Evolutionary conservation across 2,797 vertebrate genomes (phyloP), one percentile per base, ranked within the genome.

Genomic region (Leuciscus waleckii): DNA sequence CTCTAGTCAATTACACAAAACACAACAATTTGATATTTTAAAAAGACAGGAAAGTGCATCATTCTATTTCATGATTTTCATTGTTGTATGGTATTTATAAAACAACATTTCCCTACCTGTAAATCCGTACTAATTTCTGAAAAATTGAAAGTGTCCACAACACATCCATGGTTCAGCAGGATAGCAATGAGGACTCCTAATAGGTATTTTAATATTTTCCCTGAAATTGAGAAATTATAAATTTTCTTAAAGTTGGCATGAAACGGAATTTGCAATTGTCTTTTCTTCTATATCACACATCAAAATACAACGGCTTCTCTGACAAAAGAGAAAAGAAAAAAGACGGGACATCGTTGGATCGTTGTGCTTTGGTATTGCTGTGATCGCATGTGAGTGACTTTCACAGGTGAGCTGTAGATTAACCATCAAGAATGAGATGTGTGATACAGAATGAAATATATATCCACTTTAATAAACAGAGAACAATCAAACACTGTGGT

Each of bases 131-230:
- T 74, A 67, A 1, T 17, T 85, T 78, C 82, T 69, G n/a, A 32
- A 19, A 87, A 69, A 69, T 26, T 23, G 17, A 63, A 75, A 70
- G 82, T 70, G 70, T 79, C 69, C 79, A 82, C 82, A 84, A 54
- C 39, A 82, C 68, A 85, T 13, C 21, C 21, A 39, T 69, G 29
- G 7, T 51, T n/a, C 6, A 88, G 74, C n/a, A 87, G 17, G 41
- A 82, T 26, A 35, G 26, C 46, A 1, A 61, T 39, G 8, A 68
- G 51, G 21, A 79, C 54, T 79, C 19, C 32, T 63, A 82, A 65
- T 26, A 54, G 35, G 19, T 14, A 56, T 26, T 80, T 54, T 54
- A 81, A 85, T 41, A 23, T 32, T 65, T 58, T 68, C 9, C 75
- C 75, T 85, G 39, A 82, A 79, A 61, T 4, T n/a, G 43, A 80